phyloP scores from a whole-genome alignment of 2,888 invertebrate genomes.

The Mimumesa dahlbomi region DNA sequence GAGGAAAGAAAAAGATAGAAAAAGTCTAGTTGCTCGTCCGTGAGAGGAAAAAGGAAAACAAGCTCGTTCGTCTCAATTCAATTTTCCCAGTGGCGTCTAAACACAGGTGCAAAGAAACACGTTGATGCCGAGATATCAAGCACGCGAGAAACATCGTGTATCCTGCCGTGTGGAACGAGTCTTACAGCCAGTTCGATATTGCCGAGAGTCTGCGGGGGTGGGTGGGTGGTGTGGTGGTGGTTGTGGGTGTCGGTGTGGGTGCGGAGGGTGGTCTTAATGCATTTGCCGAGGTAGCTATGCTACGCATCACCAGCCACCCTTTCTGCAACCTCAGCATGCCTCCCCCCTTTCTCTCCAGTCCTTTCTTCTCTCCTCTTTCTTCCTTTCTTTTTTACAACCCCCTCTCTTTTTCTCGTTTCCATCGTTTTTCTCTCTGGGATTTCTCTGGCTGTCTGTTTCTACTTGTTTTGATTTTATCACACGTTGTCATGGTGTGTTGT shows the following conservation, averaged over 20 bases:
- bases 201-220: constrained; percentile 50
- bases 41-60: too few species aligned
- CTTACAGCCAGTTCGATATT: constrained; percentile 71
- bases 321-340: constrained; percentile 79
- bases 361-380: constrained; percentile 40
- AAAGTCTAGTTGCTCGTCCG: too few species aligned
- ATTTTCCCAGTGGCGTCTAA: too few species aligned
- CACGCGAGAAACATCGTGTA: too few species aligned
- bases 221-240: too few species aligned
- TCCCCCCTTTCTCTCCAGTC: constrained; percentile 43
- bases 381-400: constrained; percentile 17
- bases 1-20: constrained; percentile 38
- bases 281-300: constrained; percentile 75
- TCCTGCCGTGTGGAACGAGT: constrained; percentile 37
- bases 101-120: too few species aligned
- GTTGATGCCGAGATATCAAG: too few species aligned
- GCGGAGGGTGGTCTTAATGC: constrained; percentile 76
- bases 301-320: constrained; percentile 80
- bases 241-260: too few species aligned
- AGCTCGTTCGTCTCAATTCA: too few species aligned
- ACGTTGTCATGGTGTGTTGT: neutral
- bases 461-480: constrained; percentile 15
- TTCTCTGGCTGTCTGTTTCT: constrained; percentile 21
- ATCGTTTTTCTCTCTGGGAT: neutral
- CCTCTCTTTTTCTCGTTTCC: constrained; percentile 11